Evolutionary conservation across 2,888 invertebrate species (phyloP).

Genomic region (Sicus ferrugineus): DNA sequence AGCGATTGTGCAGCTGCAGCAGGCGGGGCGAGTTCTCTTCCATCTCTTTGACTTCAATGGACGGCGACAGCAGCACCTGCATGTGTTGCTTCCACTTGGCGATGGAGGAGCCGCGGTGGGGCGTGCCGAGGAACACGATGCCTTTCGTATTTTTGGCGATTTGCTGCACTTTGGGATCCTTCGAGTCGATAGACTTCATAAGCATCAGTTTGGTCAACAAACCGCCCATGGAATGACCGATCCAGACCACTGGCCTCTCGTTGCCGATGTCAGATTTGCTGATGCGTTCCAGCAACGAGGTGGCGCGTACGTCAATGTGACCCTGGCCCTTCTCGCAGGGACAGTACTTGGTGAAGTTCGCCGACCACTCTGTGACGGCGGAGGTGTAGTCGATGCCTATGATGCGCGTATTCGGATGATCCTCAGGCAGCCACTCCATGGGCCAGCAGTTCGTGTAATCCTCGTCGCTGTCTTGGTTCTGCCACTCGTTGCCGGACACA

Average conservation of each 20-base stretch:
- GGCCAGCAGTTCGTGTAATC: slow-evolving; percentile 87
- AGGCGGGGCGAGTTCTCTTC: slow-evolving; percentile 72
- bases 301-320: slow-evolving; percentile 74
- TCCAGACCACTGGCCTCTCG: slow-evolving; percentile 82
- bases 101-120: slow-evolving; percentile 84
- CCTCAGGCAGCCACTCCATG: slow-evolving; percentile 89
- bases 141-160: slow-evolving; percentile 79
- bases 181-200: slow-evolving; percentile 70
- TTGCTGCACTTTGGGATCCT: slow-evolving; percentile 66
- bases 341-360: slow-evolving; percentile 66
- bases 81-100: slow-evolving; percentile 79
- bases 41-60: slow-evolving; percentile 77
- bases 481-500: slow-evolving; percentile 63
- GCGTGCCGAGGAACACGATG: slow-evolving; percentile 88
- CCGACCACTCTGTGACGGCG: slow-evolving; percentile 82
- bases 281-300: slow-evolving; percentile 74
- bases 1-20: slow-evolving; percentile 75
- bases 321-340: slow-evolving; percentile 67
- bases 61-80: slow-evolving; percentile 83
- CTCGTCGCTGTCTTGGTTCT: slow-evolving; percentile 57
- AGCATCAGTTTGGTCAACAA: slow-evolving; percentile 87
- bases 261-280: slow-evolving; percentile 79
- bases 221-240: slow-evolving; percentile 97
- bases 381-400: slow-evolving; percentile 90
- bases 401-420: slow-evolving; percentile 76